A percentile compares a stretch with the other conserved stretches of the same genome.
Conservation (phyloP, 1,140 invertebrate species). For the Spodoptera litura region DNA sequence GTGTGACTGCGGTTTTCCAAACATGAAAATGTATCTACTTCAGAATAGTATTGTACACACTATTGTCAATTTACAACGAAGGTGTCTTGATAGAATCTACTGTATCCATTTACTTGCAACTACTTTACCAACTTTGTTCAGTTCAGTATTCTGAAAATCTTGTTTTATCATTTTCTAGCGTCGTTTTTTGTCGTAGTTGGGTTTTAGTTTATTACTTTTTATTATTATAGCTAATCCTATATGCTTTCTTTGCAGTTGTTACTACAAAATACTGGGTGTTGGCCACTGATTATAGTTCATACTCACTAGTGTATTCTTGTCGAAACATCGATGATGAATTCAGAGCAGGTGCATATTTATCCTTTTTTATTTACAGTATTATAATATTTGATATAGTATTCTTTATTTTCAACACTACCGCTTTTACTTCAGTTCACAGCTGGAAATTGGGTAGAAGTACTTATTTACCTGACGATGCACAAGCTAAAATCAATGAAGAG, state of each 20-base stretch:
- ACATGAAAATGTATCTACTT: no score
- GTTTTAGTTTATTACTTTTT: no score
- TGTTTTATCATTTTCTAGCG: no score
- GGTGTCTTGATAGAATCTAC: no score
- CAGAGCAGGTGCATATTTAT: conserved; percentile 60
- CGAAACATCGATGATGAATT: conserved; percentile 57
- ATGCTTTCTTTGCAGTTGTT: not conserved
- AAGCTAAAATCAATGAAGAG: conserved; percentile 57
- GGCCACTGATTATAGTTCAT: conserved; percentile 63
- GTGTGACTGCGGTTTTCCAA: no score
- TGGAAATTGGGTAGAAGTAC: conserved; percentile 73
- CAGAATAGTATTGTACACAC: no score
- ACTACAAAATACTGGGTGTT: conserved; percentile 62
- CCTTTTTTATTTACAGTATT: not conserved
- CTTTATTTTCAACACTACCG: no score
- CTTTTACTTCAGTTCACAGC: conserved; percentile 63
- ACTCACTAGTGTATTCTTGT: conserved; percentile 68
- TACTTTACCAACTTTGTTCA: no score
- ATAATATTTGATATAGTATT: not conserved
- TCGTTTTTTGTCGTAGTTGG: no score
- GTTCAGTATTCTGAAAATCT: no score
- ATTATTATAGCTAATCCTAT: not conserved
- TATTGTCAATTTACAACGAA: no score
- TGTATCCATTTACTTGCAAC: no score
- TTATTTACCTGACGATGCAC: conserved; percentile 51